Evolutionary conservation across 2,888 invertebrate species (phyloP).

Genomic region (Orthosia gothica): DNA sequence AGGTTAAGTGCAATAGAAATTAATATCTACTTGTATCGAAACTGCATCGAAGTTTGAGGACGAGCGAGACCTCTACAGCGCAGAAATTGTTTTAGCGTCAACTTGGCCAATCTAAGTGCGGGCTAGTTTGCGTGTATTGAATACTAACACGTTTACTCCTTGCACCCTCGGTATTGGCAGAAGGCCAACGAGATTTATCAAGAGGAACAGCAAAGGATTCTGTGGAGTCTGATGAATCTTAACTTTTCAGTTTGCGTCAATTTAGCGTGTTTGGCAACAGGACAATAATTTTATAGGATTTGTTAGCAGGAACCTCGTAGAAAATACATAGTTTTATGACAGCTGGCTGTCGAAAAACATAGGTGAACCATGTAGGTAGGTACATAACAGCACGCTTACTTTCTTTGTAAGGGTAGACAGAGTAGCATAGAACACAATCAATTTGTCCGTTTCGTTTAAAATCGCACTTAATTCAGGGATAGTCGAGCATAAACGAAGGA

Average conservation of each 20-base stretch:
- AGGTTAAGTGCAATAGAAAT: slow-evolving; percentile 47
- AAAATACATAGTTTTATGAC: not conserved
- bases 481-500: too few species aligned
- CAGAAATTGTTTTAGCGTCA: slow-evolving; percentile 67
- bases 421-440: too few species aligned
- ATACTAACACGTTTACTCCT: slow-evolving; percentile 58
- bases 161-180: slow-evolving; percentile 1
- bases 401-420: too few species aligned
- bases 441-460: too few species aligned
- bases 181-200: slow-evolving; percentile 1
- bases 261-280: not conserved
- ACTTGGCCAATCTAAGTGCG: slow-evolving; percentile 72
- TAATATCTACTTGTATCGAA: slow-evolving; percentile 54
- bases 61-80: slow-evolving; percentile 33
- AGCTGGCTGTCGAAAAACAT: too few species aligned
- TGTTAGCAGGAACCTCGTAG: not conserved
- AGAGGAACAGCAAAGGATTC: not conserved
- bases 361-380: too few species aligned
- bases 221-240: not conserved
- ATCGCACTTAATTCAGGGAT: too few species aligned
- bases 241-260: not conserved
- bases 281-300: not conserved
- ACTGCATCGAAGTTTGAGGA: slow-evolving; percentile 57
- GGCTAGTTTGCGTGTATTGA: slow-evolving; percentile 64
- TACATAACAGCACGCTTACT: too few species aligned